Evolutionary conservation across 2,113 vertebrate genomes (phyloP).

Genomic region (Galemys pyrenaicus): DNA sequence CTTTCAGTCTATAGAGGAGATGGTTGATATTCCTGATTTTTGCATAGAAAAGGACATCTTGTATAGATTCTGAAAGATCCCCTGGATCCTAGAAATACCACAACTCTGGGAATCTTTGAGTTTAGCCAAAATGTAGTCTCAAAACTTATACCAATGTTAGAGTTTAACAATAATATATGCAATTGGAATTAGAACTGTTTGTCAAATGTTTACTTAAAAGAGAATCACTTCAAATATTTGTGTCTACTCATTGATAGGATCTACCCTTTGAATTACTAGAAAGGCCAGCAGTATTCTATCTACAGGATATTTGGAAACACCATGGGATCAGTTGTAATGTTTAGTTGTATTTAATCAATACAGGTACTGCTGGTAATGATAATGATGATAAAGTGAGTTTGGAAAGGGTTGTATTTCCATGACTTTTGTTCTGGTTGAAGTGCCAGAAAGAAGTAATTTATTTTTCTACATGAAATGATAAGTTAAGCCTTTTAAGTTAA

Average conservation of each 20-base stretch:
- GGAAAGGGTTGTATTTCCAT: constrained; percentile 42
- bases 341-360: constrained; percentile 38
- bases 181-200: constrained; percentile 14
- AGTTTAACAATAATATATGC: not conserved
- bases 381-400: constrained; percentile 49
- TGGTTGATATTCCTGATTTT: constrained; percentile 46
- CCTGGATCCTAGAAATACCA: not conserved
- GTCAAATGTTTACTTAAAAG: constrained; percentile 65
- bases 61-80: not conserved
- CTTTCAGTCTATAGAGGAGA: constrained; percentile 25
- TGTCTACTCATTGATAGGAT: constrained; percentile 22
- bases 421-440: constrained; percentile 49
- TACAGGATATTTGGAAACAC: constrained; percentile 51
- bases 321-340: not conserved
- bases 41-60: constrained; percentile 46
- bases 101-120: not conserved
- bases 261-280: constrained; percentile 39
- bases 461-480: not conserved
- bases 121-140: constrained; percentile 15
- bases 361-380: constrained; percentile 20
- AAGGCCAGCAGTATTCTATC: constrained; percentile 34
- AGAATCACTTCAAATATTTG: constrained; percentile 64
- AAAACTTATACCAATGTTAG: not conserved
- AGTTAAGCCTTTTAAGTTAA: constrained; percentile 24
- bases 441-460: not conserved